Evolutionary conservation across 2,797 vertebrate species (phyloP), one percentile per base, ranked within the genome.

Genomic region (Myotis vivesi): DNA sequence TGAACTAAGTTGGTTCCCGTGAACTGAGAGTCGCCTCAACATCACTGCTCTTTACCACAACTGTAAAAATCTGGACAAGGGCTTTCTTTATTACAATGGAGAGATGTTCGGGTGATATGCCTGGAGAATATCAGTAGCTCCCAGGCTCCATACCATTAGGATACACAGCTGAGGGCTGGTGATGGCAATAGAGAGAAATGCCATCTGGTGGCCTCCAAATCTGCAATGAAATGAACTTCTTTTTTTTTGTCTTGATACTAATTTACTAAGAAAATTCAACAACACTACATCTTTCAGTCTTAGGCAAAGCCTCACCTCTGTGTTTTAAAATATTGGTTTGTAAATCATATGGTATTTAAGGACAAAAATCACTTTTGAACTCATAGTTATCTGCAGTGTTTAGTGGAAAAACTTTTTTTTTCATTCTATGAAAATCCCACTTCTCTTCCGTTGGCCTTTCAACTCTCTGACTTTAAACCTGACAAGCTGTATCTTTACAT

Each of bases 361-460:
- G 51, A 75, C 51, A 92, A 92, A 89, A 92, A 68, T 86, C 11
- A 87, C 89, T 86, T 96, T 86, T 28, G 87, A 85, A 94, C 16
- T 77, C 38, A 49, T 30, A 73, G 46, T 51, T 86, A 36, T 59
- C 62, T 75, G 25, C n/a, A 89, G n/a, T 59, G 15, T 69, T 85
- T 55, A 55, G 28, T 87, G 57, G 87, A 33, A 17, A 77, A 79
- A 77, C 5, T 13, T 13, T 51, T 76, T 86, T 76, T 36, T 41
- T n/a, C 17, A 68, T 53, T 73, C n/a, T 77, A 20, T 59, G 33
- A 64, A 84, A 92, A 92, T 89, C 36, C 38, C 19, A 28, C 12
- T 33, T 85, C 13, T 81, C 44, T 81, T 85, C n/a, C 7, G 9
- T 3, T 84, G 59, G 28, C 23, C 69, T 93, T 79, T 83, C 62